Conservation (phyloP, 2,888 invertebrate species). For the Tholera decimalis region DNA sequence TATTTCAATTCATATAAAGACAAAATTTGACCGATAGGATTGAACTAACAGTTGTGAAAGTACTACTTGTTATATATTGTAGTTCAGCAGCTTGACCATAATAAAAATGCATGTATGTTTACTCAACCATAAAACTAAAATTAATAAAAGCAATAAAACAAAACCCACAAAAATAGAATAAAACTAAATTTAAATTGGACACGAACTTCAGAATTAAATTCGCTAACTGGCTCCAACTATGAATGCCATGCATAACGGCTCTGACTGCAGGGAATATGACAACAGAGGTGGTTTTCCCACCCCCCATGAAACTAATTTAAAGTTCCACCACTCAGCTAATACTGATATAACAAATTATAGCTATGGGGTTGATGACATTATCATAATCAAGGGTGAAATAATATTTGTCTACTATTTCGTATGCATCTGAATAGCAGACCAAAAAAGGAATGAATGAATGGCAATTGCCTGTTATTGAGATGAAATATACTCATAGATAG, state of each 20-base stretch:
- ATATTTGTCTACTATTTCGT: neutral
- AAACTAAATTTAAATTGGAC: slow-evolving; percentile 52
- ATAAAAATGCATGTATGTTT: neutral
- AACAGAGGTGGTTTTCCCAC: slow-evolving; percentile 45
- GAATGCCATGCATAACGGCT: slow-evolving; percentile 48
- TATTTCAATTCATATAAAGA: too few relatives aligned
- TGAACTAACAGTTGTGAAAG: too few relatives aligned
- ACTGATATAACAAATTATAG: slow-evolving; percentile 59
- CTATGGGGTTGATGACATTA: slow-evolving; percentile 47
- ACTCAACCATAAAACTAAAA: slow-evolving; percentile 9
- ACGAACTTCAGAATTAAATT: slow-evolving; percentile 55
- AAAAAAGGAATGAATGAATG: neutral
- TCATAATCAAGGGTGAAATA: slow-evolving; percentile 38
- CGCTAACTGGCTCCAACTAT: slow-evolving; percentile 47
- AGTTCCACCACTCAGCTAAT: slow-evolving; percentile 66
- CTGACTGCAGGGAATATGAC: slow-evolving; percentile 51
- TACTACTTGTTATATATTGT: neutral
- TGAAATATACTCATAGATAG: neutral
- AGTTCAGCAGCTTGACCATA: neutral
- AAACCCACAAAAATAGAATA: slow-evolving; percentile 26
- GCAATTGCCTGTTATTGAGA: neutral
- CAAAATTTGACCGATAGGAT: too few relatives aligned
- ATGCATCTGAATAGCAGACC: neutral
- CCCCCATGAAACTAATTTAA: slow-evolving; percentile 70
- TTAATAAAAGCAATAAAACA: slow-evolving; percentile 16